These are phyloP conservation scores for Oreochromis niloticus DNA, from an alignment of 2,113 vertebrate species.

Conservation along the genomic window DNA sequence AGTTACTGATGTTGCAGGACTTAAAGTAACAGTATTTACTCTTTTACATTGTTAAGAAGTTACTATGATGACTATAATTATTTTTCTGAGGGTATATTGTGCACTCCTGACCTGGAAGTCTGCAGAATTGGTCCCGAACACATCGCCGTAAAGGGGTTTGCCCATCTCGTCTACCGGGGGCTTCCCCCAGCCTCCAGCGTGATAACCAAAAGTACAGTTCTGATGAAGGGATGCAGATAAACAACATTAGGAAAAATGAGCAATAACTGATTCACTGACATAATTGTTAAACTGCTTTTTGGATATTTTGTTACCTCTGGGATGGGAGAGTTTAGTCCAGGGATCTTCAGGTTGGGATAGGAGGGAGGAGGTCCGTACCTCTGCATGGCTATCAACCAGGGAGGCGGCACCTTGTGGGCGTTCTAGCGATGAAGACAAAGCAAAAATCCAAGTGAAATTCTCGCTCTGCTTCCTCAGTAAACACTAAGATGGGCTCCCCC, in stretches of 20 bases:
- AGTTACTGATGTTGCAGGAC: accelerated
- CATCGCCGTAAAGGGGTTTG: constrained; percentile 87
- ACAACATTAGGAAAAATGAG: neutral
- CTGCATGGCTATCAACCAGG: constrained; percentile 93
- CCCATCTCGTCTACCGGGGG: constrained; percentile 88
- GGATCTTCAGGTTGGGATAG: constrained; percentile 90
- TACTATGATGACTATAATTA: neutral
- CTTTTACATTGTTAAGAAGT: neutral
- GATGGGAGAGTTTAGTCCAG: constrained; percentile 86
- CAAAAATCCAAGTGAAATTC: neutral
- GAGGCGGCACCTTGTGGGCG: constrained; percentile 89
- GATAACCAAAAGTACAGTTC: constrained; percentile 90
- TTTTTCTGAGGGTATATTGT: neutral
- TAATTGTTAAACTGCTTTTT: neutral
- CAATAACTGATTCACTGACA: neutral
- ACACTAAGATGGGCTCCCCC: neutral
- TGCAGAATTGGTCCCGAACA: constrained; percentile 86
- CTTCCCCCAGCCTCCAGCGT: constrained; percentile 91
- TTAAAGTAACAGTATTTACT: neutral
- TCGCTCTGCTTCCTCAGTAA: neutral
- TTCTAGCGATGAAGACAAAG: constrained; percentile 66
- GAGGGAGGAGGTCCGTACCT: constrained; percentile 87
- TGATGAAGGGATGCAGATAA: constrained; percentile 7
- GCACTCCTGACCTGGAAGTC: constrained; percentile 80
- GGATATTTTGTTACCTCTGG: constrained; percentile 74